Evolutionary conservation across 2,888 invertebrate species (phyloP).

Genomic region (Amblyjoppa proteus): DNA sequence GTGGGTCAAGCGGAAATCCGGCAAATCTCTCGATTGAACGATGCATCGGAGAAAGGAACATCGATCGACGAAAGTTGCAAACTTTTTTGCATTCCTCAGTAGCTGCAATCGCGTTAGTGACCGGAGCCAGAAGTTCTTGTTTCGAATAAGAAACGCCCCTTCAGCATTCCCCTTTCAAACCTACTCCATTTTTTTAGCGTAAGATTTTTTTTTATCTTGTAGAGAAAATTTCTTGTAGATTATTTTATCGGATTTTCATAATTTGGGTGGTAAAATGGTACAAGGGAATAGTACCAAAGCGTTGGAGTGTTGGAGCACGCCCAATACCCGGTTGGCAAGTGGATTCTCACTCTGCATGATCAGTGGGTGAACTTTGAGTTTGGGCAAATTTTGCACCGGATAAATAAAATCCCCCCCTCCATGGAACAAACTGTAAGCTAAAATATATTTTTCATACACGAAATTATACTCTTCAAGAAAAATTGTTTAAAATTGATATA

Average conservation of each 20-base stretch:
- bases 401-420: no score
- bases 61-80: slow-evolving; percentile 26
- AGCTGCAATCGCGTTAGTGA: neutral
- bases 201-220: neutral
- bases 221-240: neutral
- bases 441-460: no score
- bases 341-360: neutral
- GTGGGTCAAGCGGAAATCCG: neutral
- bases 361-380: neutral
- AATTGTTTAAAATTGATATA: no score
- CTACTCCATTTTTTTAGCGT: neutral
- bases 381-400: neutral
- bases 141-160: no score
- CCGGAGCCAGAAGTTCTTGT: no score
- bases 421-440: no score
- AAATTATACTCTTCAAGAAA: no score
- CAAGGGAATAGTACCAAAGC: neutral
- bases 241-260: neutral
- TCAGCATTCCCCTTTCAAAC: no score
- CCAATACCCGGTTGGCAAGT: neutral
- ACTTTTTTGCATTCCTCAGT: neutral
- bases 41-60: neutral
- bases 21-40: slow-evolving; percentile 1
- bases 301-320: neutral
- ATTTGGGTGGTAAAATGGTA: neutral